These are phyloP conservation scores for Beris chalybata DNA, from an alignment of 2,888 invertebrate species.

Conservation along the genomic window DNA sequence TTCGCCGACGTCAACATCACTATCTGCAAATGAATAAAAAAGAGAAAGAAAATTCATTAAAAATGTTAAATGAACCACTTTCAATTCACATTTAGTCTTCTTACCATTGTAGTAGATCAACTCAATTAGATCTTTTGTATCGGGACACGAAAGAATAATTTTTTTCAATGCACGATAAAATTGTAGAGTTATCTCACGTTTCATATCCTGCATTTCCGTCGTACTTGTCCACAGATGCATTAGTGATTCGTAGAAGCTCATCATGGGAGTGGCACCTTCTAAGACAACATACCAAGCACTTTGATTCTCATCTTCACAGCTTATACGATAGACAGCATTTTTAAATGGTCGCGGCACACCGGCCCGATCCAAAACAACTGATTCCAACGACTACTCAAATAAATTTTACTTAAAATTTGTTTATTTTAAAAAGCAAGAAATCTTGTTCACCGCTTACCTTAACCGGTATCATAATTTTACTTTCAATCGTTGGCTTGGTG, in stretches of 20 bases:
- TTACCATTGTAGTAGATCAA: constrained; percentile 48
- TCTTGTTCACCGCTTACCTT: constrained; percentile 38
- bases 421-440: not conserved
- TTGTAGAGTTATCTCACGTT: constrained; percentile 49
- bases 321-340: constrained; percentile 49
- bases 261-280: constrained; percentile 53
- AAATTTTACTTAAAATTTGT: not conserved
- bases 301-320: constrained; percentile 36
- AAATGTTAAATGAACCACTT: not conserved
- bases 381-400: constrained; percentile 44
- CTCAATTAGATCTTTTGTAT: constrained; percentile 46
- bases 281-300: constrained; percentile 47
- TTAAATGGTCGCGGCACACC: constrained; percentile 48
- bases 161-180: constrained; percentile 47
- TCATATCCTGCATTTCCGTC: constrained; percentile 48
- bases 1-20: constrained; percentile 25
- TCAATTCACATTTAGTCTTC: not conserved
- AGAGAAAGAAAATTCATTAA: not conserved
- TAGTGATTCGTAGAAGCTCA: constrained; percentile 49
- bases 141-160: constrained; percentile 45
- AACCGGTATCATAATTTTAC: constrained; percentile 43
- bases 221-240: constrained; percentile 44
- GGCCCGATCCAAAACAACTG: constrained; percentile 45
- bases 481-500: constrained; percentile 43
- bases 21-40: constrained; percentile 11